Evolutionary conservation across 2,888 invertebrate genomes (phyloP), one percentile per base, ranked within the genome.

Genomic region (Drosophila greeni): DNA sequence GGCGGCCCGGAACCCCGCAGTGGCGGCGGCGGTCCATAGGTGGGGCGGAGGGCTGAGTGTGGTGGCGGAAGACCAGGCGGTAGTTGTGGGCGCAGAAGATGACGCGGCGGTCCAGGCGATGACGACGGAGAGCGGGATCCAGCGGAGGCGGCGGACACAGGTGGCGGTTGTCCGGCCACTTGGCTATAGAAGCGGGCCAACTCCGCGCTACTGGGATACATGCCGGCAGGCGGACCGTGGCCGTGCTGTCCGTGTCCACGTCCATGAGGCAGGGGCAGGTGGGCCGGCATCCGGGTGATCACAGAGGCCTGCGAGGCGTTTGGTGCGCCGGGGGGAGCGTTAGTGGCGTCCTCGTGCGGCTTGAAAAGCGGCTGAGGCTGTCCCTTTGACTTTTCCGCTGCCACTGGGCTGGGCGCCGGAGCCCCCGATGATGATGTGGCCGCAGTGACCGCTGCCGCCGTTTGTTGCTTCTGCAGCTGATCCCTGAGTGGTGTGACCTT

Each of bases 221-320:
- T 73, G 24, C 73, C 70, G n/a, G 72, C 71, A 9, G 76, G 74
- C 7, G 76, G 59, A 37, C 76, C 79, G 5, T 70, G 85, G 5
- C 45, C 45, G 8, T 31, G 43, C 53, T 29, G 45, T 53, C 43
- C 70, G 29, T 82, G 79, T 2, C 72, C 37, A 8, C 59, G 59
- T 57, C 18, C 75, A 65, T 26, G 78, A 42, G 75, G 47, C 20
- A 81, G 73, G 2, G 78, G 72, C 61, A 85, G 43, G 39, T 70
- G 73, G 4, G 62, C 57, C 6, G 92, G 88, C 91, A 92, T 91
- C 72, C 92, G 89, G 9, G 92, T 92, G 45, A 92, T 92, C 8
- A 92, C 92, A 39, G 92, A 92, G 0, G 91, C 89, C 33, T 90
- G 89, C 2, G 90, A 58, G 24, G 77, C 29, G 18, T 29, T 73